phyloP scores from a whole-genome alignment of 2,888 invertebrate genomes.

The Mystacides longicornis region DNA sequence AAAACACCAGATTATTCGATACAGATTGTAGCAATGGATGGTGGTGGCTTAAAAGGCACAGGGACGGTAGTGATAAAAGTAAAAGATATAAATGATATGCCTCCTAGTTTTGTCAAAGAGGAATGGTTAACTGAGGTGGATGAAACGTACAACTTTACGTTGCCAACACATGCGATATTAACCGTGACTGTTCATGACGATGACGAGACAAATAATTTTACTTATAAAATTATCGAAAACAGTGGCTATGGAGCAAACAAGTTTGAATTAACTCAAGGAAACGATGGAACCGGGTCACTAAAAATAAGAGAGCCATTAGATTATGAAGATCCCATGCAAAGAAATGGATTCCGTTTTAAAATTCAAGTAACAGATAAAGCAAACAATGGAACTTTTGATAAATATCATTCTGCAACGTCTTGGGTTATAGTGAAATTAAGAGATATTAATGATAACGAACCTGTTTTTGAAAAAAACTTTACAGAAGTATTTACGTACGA shows the following conservation, averaged over 20 bases:
- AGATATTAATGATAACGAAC: constrained; percentile 52
- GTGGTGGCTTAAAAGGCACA: constrained; percentile 45
- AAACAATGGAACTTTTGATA: constrained; percentile 67
- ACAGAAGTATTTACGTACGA: constrained; percentile 65
- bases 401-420: constrained; percentile 69
- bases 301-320: constrained; percentile 46
- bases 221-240: constrained; percentile 40
- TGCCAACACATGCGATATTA: constrained; percentile 40
- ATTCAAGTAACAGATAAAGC: constrained; percentile 45
- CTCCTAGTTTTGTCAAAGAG: constrained; percentile 46
- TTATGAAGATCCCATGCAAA: constrained; percentile 44
- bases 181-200: constrained; percentile 44
- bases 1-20: constrained; percentile 45
- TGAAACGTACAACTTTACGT: constrained; percentile 38
- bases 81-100: constrained; percentile 53
- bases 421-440: constrained; percentile 51
- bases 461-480: constrained; percentile 49
- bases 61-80: constrained; percentile 47
- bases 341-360: constrained; percentile 43
- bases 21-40: constrained; percentile 44
- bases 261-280: constrained; percentile 41
- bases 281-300: constrained; percentile 42
- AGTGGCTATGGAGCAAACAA: constrained; percentile 43
- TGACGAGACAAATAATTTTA: constrained; percentile 43
- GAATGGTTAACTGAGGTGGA: constrained; percentile 44